These are phyloP conservation scores for Himantopus leucocephalus DNA, from an alignment of 2,113 vertebrate species.

Conservation along the genomic window DNA sequence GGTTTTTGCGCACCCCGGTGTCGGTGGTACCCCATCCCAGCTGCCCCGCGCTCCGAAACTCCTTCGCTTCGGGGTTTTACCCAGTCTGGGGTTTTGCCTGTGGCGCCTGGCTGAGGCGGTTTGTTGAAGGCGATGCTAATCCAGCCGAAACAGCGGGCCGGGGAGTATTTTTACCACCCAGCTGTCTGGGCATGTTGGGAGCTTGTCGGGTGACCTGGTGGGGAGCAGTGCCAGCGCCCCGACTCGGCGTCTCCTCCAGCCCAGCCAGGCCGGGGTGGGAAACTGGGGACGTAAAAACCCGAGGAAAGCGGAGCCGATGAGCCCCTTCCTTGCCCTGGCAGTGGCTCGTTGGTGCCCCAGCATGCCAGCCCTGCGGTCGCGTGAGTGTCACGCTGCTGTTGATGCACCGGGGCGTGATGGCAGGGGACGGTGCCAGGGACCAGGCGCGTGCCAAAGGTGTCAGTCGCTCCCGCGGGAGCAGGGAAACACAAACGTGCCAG, in stretches of 20 bases:
- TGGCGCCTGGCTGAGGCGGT: background rate
- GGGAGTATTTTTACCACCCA: constrained; percentile 38
- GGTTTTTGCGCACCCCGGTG: background rate
- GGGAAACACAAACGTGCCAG: background rate
- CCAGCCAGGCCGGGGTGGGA: background rate
- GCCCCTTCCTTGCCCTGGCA: background rate
- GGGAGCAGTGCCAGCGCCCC: background rate
- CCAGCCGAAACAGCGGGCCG: background rate
- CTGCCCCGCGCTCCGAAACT: background rate
- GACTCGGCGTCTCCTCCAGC: background rate
- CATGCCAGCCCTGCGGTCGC: rapidly evolving
- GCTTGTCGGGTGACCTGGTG: background rate
- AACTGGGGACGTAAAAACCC: background rate
- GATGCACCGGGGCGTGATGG: background rate
- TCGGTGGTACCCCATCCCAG: rapidly evolving
- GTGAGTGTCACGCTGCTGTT: background rate
- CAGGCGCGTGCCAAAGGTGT: rapidly evolving
- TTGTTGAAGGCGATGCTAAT: background rate
- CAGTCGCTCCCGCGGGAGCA: background rate
- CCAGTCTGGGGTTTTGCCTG: background rate
- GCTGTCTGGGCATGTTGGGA: constrained; percentile 34
- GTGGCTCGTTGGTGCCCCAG: rapidly evolving
- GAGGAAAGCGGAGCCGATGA: background rate
- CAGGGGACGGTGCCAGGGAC: background rate
- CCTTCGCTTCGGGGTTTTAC: background rate